A percentile compares a stretch with the other conserved stretches of the same genome.
These are phyloP conservation scores for Grus americana DNA, from an alignment of 2,113 vertebrate species.

Conservation along the genomic window DNA sequence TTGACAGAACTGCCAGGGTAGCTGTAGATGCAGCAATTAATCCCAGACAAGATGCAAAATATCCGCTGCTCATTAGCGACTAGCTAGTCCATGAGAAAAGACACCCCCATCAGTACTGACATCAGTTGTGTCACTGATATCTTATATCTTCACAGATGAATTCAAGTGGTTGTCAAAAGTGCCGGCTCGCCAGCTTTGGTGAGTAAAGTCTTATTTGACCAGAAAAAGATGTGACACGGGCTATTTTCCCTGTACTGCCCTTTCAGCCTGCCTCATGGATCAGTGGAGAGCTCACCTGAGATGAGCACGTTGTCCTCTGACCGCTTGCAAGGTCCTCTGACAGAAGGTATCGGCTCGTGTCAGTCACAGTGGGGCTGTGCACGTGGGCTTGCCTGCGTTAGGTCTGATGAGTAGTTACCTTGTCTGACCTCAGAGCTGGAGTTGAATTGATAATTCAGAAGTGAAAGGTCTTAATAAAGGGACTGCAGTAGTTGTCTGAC, in stretches of 20 bases:
- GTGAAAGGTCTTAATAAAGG: neutral
- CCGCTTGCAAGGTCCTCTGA: neutral
- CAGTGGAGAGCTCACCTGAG: neutral
- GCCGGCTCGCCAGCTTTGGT: neutral
- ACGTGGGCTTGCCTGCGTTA: fast-evolving
- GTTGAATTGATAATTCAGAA: neutral
- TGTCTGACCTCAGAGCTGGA: neutral
- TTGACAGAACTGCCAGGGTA: neutral
- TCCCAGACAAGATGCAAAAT: neutral
- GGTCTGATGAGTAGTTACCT: neutral
- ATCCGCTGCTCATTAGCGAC: neutral
- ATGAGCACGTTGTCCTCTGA: neutral
- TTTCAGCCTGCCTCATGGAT: neutral
- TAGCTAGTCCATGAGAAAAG: neutral
- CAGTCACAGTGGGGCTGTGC: neutral
- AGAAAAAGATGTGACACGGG: neutral
- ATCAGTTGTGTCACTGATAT: neutral
- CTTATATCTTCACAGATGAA: neutral
- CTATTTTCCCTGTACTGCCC: neutral
- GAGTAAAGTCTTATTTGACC: neutral
- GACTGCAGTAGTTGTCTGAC: neutral
- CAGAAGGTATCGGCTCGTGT: neutral
- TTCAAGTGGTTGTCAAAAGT: neutral
- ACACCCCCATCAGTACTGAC: neutral
- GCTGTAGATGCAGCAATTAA: neutral